These are phyloP conservation scores for Eueides isabella DNA, from an alignment of 1,140 invertebrate species.

Conservation along the genomic window DNA sequence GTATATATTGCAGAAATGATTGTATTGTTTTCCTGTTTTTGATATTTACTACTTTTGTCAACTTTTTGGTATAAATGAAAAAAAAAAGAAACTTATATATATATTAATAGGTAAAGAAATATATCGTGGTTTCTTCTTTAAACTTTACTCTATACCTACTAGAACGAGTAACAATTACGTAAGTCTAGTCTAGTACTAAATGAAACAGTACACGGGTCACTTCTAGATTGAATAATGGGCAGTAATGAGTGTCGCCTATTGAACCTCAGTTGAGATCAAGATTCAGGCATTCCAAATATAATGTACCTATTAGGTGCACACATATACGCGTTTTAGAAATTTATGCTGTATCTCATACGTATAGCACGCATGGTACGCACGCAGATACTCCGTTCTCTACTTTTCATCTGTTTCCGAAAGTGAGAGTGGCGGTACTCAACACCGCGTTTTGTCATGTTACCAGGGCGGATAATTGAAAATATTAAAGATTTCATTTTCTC, in stretches of 20 bases:
- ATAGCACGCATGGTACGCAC: too few species aligned
- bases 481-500: too few species aligned
- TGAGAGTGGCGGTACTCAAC: too few species aligned
- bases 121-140: not conserved
- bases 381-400: too few species aligned
- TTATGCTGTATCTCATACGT: too few species aligned
- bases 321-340: too few species aligned
- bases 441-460: too few species aligned
- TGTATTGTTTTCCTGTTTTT: not conserved
- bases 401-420: too few species aligned
- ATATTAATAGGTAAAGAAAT: too few species aligned
- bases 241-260: conserved; percentile 23
- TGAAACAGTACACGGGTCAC: conserved; percentile 17
- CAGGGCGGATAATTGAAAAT: too few species aligned
- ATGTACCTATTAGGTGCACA: not conserved
- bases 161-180: conserved; percentile 2
- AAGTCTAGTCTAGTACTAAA: conserved; percentile 5
- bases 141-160: not conserved
- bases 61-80: not conserved
- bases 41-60: not conserved
- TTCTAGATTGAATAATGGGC: conserved; percentile 30
- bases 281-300: conserved; percentile 11
- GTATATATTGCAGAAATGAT: not conserved
- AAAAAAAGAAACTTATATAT: too few species aligned
- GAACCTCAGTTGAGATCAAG: conserved; percentile 14